These are phyloP conservation scores for Sinonovacula constricta DNA, from an alignment of 1,140 invertebrate genomes.

Conservation along the genomic window DNA sequence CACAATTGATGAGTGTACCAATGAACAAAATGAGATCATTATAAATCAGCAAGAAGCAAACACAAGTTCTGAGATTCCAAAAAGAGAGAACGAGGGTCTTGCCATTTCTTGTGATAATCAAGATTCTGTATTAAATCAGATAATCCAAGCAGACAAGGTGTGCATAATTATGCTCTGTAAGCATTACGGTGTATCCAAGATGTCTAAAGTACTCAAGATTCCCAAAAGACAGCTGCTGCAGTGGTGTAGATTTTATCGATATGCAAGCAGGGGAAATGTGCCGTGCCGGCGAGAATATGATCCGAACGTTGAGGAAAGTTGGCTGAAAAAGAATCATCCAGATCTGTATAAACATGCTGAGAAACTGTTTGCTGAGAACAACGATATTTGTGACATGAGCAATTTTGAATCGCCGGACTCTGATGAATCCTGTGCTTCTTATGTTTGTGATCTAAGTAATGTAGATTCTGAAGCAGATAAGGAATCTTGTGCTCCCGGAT, in stretches of 20 bases:
- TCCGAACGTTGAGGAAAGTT: neutral
- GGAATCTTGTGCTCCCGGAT: too few relatives aligned
- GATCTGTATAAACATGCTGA: neutral
- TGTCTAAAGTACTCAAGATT: conserved; percentile 24
- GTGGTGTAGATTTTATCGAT: neutral
- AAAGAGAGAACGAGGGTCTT: neutral
- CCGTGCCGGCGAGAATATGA: neutral
- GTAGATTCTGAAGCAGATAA: too few relatives aligned
- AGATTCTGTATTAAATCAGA: neutral
- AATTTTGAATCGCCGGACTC: neutral
- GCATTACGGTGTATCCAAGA: conserved; percentile 12
- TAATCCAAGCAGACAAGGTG: neutral
- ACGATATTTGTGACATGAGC: neutral
- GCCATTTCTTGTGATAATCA: neutral
- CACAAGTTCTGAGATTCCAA: neutral
- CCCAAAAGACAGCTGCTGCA: conserved; percentile 32
- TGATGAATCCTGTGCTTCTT: neutral
- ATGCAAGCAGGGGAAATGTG: neutral
- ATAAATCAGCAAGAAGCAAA: too few relatives aligned
- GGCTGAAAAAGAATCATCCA: neutral
- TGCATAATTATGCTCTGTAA: neutral
- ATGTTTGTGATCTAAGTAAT: neutral
- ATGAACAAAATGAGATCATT: too few relatives aligned
- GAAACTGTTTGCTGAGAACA: neutral
- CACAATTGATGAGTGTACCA: too few relatives aligned